phyloP scores from a whole-genome alignment of 2,797 vertebrate genomes.

The Gymnothorax javanicus region DNA sequence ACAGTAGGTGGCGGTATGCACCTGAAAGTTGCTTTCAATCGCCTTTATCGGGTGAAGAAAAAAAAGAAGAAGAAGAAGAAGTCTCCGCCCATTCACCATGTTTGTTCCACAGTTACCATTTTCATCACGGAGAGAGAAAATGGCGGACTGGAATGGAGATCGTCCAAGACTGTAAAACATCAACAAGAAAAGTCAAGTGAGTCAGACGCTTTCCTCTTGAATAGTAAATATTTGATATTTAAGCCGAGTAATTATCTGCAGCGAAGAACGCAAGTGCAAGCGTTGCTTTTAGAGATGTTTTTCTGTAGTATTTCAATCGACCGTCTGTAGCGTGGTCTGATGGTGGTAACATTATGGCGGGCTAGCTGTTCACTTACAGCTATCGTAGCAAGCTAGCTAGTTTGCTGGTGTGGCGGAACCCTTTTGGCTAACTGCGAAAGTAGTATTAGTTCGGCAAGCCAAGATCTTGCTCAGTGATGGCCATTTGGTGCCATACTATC shows the following conservation, averaged over 20 bases:
- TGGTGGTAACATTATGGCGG: constrained; percentile 26
- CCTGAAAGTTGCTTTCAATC: too few species aligned
- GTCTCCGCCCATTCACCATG: constrained; percentile 54
- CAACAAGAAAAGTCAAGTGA: constrained; percentile 49
- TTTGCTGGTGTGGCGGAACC: too few species aligned
- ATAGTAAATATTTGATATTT: background rate
- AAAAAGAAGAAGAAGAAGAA: too few species aligned
- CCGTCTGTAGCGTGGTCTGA: constrained; percentile 17
- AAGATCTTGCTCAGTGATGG: too few species aligned
- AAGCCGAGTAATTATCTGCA: background rate
- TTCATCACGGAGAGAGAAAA: constrained; percentile 73
- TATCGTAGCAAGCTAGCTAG: constrained; percentile 27
- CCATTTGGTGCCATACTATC: too few species aligned
- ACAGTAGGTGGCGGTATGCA: too few species aligned
- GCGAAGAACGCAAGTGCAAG: background rate
- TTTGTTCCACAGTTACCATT: constrained; percentile 60
- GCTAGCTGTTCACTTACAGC: background rate
- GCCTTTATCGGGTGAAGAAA: too few species aligned
- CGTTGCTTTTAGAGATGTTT: background rate
- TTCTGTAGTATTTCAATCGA: background rate
- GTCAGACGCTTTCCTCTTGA: constrained; percentile 34
- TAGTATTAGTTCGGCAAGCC: background rate
- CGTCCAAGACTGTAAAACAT: constrained; percentile 55
- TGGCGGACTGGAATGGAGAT: constrained; percentile 70
- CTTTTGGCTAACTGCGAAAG: too few species aligned